Percentiles rank a stretch among this genome's conserved stretches.
Conservation (phyloP, 2,888 invertebrate species). For the Rhorus exstirpatorius region DNA sequence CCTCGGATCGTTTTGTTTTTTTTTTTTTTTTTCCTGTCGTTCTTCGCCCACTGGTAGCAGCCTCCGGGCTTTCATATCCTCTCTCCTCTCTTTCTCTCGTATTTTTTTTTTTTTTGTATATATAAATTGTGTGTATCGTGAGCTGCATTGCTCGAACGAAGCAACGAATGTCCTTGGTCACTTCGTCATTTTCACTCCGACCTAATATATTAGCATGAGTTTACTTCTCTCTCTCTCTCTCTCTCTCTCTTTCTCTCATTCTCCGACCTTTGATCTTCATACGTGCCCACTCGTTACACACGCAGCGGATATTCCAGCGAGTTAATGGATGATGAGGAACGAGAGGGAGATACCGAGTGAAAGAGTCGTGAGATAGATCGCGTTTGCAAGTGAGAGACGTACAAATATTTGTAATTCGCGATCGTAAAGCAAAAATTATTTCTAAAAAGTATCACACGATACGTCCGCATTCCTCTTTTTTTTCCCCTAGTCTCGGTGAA, state of each 20-base stretch:
- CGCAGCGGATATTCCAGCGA: constrained; percentile 33
- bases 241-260: constrained; percentile 35
- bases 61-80: constrained; percentile 45
- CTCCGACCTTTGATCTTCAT: constrained; percentile 73
- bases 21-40: constrained; percentile 53
- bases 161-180: constrained; percentile 34
- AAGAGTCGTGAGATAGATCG: neutral
- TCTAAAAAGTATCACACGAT: constrained; percentile 1
- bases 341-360: neutral
- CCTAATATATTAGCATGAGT: constrained; percentile 23
- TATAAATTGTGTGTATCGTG: neutral
- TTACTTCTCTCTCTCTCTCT: constrained; percentile 14
- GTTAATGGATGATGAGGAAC: constrained; percentile 24
- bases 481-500: neutral
- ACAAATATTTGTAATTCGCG: constrained; percentile 13
- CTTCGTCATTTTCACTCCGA: constrained; percentile 49
- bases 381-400: constrained; percentile 7
- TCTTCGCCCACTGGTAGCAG: constrained; percentile 35
- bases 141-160: neutral
- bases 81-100: constrained; percentile 5
- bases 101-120: neutral
- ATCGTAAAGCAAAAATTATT: neutral
- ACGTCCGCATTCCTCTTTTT: neutral
- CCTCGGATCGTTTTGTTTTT: constrained; percentile 61
- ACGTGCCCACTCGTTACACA: constrained; percentile 53